phyloP scores from a whole-genome alignment of 1,140 invertebrate genomes.

The Drosophila prosaltans region DNA sequence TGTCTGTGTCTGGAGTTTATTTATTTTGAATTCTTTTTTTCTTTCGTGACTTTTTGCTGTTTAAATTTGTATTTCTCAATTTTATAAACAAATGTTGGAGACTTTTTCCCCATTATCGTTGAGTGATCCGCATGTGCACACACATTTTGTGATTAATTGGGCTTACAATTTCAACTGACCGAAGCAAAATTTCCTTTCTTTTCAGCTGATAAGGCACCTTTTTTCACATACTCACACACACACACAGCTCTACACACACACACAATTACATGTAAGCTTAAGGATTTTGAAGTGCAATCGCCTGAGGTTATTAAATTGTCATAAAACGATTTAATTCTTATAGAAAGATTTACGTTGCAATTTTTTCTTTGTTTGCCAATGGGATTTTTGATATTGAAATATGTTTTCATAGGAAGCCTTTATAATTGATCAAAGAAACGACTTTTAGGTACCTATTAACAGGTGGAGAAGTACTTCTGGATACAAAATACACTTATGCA shows the following conservation, averaged over 20 bases:
- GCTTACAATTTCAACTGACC: constrained; percentile 55
- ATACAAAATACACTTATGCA: no score
- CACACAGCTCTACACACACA: background rate
- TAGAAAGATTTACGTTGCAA: constrained; percentile 22
- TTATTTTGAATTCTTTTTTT: background rate
- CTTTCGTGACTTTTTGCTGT: background rate
- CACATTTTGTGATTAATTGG: constrained; percentile 46
- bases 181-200: constrained; percentile 20
- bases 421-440: no score
- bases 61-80: constrained; percentile 1
- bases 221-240: background rate
- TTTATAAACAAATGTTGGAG: constrained; percentile 31
- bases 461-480: no score
- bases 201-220: constrained; percentile 46
- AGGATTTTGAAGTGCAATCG: constrained; percentile 15
- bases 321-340: constrained; percentile 55
- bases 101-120: constrained; percentile 46
- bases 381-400: background rate
- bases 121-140: constrained; percentile 38
- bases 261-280: background rate
- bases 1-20: constrained; percentile 6
- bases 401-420: no score
- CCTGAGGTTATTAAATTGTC: constrained; percentile 20
- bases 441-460: no score
- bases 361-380: constrained; percentile 48